Conservation (phyloP, 2,797 vertebrate species). For the Mionectes olivaceus region DNA sequence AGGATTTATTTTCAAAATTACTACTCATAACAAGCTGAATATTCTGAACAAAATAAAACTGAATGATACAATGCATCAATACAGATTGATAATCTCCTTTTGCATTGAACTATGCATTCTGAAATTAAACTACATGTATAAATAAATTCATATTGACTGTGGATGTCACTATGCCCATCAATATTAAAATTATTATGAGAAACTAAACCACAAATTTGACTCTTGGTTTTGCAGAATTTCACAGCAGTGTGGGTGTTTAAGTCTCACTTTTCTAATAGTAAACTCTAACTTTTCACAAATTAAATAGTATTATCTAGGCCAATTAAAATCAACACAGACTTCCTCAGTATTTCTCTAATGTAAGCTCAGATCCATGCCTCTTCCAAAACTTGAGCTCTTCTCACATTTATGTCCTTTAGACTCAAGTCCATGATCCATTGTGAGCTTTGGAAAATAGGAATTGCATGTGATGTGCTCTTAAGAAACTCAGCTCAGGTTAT, state of each 20-base stretch:
- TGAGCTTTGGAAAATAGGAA: background rate
- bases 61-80: background rate
- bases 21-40: constrained; percentile 8
- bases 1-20: background rate
- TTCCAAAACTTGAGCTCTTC: background rate
- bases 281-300: background rate
- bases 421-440: background rate
- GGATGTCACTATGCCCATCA: background rate
- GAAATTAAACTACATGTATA: background rate
- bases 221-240: background rate
- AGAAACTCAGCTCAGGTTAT: background rate
- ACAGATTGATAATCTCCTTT: constrained; percentile 40
- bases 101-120: constrained; percentile 11
- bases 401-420: background rate
- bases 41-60: background rate
- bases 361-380: background rate
- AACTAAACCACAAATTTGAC: background rate
- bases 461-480: background rate
- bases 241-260: background rate
- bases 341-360: background rate
- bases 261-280: background rate
- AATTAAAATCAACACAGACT: background rate
- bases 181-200: background rate
- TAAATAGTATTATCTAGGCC: background rate
- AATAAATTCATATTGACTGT: background rate